Evolutionary conservation across 2,113 vertebrate species (phyloP).

Genomic region (Eptesicus fuscus): DNA sequence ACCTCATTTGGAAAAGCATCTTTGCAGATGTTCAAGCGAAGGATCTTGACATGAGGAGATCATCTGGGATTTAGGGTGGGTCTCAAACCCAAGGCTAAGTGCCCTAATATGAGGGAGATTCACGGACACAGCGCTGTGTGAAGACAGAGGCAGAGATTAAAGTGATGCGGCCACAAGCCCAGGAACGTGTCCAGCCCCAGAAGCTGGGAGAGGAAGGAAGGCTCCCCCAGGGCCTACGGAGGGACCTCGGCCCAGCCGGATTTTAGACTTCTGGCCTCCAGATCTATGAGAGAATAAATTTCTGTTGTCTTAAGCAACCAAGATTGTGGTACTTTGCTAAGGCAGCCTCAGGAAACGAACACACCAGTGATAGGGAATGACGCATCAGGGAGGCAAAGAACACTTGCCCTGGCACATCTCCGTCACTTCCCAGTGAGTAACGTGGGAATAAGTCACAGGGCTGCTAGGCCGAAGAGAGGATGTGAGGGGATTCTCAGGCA

Average conservation of each 20-base stretch:
- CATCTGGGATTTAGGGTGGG: not conserved
- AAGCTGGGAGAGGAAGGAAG: not conserved
- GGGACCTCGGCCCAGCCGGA: not conserved
- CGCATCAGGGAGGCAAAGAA: no score
- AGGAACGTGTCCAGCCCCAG: not conserved
- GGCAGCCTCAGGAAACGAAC: not conserved
- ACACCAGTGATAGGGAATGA: no score
- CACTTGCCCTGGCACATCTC: not conserved
- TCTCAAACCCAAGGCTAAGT: not conserved
- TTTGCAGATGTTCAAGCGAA: not conserved
- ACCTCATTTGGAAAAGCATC: not conserved
- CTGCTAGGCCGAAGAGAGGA: not conserved
- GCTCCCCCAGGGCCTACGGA: not conserved
- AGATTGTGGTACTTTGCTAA: not conserved
- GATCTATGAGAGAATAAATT: not conserved
- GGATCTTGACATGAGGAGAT: not conserved
- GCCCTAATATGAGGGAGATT: not conserved
- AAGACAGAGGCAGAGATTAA: not conserved
- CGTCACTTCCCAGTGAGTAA: not conserved
- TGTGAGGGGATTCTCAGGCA: not conserved
- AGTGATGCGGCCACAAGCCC: not conserved
- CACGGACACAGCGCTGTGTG: not conserved
- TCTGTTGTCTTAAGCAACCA: not conserved
- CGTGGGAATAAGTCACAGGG: not conserved
- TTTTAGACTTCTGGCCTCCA: not conserved